Conservation (phyloP, 2,797 vertebrate species). For the Eptatretus atami region DNA sequence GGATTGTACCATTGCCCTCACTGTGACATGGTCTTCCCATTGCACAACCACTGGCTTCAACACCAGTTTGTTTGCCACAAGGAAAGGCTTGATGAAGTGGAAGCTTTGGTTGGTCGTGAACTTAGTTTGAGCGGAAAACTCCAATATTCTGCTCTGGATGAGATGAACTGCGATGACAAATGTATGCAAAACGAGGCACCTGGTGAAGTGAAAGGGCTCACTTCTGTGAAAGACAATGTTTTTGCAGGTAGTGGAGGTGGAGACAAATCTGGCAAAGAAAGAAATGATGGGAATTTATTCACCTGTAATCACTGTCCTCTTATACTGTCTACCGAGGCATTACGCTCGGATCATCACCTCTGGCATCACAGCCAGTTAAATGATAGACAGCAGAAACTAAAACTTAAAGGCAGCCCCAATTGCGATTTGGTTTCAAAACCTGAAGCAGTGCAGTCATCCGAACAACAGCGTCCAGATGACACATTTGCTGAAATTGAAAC, state of each 20-base stretch:
- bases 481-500: too few species aligned
- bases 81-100: not conserved
- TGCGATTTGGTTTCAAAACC: too few species aligned
- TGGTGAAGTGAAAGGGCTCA: not conserved
- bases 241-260: not conserved
- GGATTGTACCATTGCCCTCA: constrained; percentile 1
- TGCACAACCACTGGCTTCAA: not conserved
- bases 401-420: not conserved
- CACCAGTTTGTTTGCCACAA: constrained; percentile 3
- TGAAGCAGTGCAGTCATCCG: too few species aligned
- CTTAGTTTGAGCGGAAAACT: too few species aligned
- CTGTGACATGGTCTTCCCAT: constrained; percentile 1
- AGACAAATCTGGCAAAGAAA: not conserved
- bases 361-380: not conserved
- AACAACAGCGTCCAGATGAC: not conserved
- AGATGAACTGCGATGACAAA: not conserved
- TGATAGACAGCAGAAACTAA: not conserved
- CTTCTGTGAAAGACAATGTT: not conserved
- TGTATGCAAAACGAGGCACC: not conserved
- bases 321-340: not conserved
- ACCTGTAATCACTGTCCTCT: not conserved
- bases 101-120: not conserved
- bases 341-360: constrained; percentile 1
- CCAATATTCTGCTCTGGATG: not conserved
- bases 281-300: not conserved